Conservation (phyloP, 2,113 vertebrate species). For the Ammodytes dubius region DNA sequence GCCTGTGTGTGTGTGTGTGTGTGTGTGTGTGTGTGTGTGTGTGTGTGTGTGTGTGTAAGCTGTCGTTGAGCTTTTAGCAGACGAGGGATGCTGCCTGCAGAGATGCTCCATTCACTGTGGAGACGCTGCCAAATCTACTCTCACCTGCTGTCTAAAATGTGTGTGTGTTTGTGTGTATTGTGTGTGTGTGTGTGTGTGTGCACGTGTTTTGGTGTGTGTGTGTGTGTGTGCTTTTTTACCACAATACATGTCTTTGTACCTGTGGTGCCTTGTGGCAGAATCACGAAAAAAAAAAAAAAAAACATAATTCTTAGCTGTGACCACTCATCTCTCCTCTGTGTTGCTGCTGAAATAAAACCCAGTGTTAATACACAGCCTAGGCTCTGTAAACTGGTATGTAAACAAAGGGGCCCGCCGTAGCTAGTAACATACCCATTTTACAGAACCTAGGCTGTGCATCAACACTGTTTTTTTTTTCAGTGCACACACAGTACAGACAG, state of each 20-base stretch:
- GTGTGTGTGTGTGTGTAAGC: constrained; percentile 12
- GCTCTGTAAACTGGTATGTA: no score
- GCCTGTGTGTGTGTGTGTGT: constrained; percentile 8
- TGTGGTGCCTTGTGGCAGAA: constrained; percentile 43
- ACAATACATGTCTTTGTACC: constrained; percentile 19
- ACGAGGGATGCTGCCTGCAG: constrained; percentile 38
- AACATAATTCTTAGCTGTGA: constrained; percentile 44
- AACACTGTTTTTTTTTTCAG: no score
- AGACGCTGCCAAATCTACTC: constrained; percentile 27
- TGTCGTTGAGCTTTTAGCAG: constrained; percentile 47
- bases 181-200: constrained; percentile 5
- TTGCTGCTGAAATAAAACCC: no score
- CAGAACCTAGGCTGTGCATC: no score
- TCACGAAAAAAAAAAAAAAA: background rate
- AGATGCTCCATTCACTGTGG: constrained; percentile 41
- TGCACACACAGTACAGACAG: background rate
- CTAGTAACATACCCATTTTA: no score
- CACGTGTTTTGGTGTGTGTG: background rate
- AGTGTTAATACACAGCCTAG: no score
- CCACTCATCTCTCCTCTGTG: constrained; percentile 55
- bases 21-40: background rate
- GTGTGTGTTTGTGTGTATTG: background rate
- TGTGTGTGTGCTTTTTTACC: background rate
- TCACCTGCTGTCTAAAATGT: constrained; percentile 20
- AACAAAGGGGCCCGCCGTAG: no score